Evolutionary conservation across 2,888 invertebrate species (phyloP), one percentile per base, ranked within the genome.

Genomic region (Polia nebulosa): DNA sequence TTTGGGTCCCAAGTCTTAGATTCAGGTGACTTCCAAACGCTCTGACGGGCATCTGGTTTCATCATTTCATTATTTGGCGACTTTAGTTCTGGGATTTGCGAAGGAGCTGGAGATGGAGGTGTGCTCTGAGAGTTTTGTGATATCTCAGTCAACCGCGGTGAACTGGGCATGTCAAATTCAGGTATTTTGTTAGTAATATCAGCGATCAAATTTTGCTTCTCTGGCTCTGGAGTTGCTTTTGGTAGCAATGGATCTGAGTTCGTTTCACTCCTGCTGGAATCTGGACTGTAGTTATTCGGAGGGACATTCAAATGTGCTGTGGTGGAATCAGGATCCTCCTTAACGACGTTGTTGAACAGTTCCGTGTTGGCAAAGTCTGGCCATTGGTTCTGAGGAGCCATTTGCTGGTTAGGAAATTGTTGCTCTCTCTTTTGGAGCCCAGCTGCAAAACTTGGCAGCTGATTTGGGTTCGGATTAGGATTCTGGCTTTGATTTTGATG

Each of bases 291-390:
- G 83, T 96, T 95, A 81, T 96, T 96, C 44, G 93, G 91, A 44
- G 94, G 90, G 22, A 93, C 81, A 76, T 95, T 95, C 45, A 95
- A 88, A 90, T 95, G 96, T 59, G 97, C 96, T 17, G 97, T 97
- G 1, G 97, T 97, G 17, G 97, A 97, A 85, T 97, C 97, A 0
- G 97, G 97, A 85, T 97, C 97, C 80, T 97, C 97, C 88, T 97
- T 97, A 0, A 96, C 94, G n/a, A 96, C 96, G 76, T 96, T 96
- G 64, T 89, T 94, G 64, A 96, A 96, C 55, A 95, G 89, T 86
- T 96, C 96, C 6, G 92, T 72, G 66, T 92, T 93, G 47, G 90
- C 88, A 77, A 95, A 96, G 75, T 96, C 96, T 2, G 93, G 91
- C 96, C 96, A 96, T 53, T 94, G 95, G 72, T 92, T 93, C 69